Base-by-base conservation (phyloP, 30 jellyfish, hydroid and myxozoan genomes). In the Calvadosia cruxmelitensis region DNA sequence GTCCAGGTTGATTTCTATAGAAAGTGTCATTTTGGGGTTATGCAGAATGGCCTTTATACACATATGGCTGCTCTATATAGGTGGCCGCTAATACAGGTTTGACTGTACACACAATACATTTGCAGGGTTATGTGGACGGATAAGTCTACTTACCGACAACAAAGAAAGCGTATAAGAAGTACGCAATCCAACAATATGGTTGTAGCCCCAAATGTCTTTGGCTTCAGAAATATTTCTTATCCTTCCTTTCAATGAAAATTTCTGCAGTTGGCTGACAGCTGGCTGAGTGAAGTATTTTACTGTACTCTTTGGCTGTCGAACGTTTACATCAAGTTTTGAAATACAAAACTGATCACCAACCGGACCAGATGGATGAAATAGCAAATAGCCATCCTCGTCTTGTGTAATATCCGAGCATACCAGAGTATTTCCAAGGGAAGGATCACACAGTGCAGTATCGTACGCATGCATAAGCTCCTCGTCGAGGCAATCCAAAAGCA, bases 381-480 rank as follows among this genome's bases (percentile, higher is more conserved):
- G 20, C 10, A 42, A 5, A 42, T 20, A 42, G 10, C 20, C 15
- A 5, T 42, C 57, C 10, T 10, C 20, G 10, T 10, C 15, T 5
- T 42, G 10, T 20, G 20, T 5, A 5, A 20, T 42, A 20, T 79
- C 76, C 34, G 62, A 12, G 29, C 3, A 27, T 49, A 79, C 77
- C 49, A 79, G 34, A 34, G 82, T 68, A 29, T 79, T 79, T 64
- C 92, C 92, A 71, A 79, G 74, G 31, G 69, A 73, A 29, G 23
- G 64, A 51, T 79, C 71, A n/a, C 65, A 51, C 33, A 74, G 64
- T 28, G 64, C 15, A 34, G 63, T 27, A 63, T 79, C 92, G 51
- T 79, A 79, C 76, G 48, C 52, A 33, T 33, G 31, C 1, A 65
- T 68, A 3, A 79, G 64, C 27, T 73, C 92, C 53, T 79, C 92